Evolutionary conservation across 2,888 invertebrate species (phyloP).

Genomic region (Limnephilus lunatus): DNA sequence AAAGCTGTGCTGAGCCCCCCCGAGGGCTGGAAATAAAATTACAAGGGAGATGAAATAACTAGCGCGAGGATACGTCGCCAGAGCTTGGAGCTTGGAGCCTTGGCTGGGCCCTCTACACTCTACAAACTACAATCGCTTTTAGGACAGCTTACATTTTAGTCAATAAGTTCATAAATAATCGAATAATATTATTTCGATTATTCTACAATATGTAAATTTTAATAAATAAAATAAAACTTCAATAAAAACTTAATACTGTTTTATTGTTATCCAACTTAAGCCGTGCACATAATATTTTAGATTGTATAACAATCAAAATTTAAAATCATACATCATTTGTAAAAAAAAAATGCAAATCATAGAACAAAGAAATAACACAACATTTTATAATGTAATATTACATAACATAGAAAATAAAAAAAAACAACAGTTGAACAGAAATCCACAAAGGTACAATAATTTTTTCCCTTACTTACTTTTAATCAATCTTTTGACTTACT

Average conservation of each 20-base stretch:
- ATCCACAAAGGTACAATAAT: neutral
- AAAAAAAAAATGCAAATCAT: too few species aligned
- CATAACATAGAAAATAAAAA: neutral
- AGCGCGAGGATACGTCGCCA: constrained; percentile 35
- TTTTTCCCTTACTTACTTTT: too few species aligned
- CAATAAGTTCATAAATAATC: constrained; percentile 46
- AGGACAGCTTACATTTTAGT: constrained; percentile 64
- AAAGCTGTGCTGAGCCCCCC: constrained; percentile 54
- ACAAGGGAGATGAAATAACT: constrained; percentile 28
- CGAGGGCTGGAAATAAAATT: constrained; percentile 40
- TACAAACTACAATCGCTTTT: constrained; percentile 62
- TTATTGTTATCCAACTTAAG: constrained; percentile 6
- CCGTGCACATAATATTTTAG: neutral
- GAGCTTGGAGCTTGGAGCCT: constrained; percentile 65
- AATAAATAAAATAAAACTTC: constrained; percentile 61
- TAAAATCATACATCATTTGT: neutral
- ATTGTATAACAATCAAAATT: too few species aligned
- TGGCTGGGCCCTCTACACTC: constrained; percentile 46
- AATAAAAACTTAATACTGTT: constrained; percentile 34
- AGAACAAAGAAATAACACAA: neutral
- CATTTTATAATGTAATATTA: neutral
- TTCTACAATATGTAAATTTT: constrained; percentile 59
- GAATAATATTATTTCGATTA: constrained; percentile 48
- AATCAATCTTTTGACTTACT: too few species aligned
- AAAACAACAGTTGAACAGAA: neutral